These are phyloP conservation scores for Lumbricus terrestris DNA, from an alignment of 2,888 invertebrate species.

Conservation along the genomic window DNA sequence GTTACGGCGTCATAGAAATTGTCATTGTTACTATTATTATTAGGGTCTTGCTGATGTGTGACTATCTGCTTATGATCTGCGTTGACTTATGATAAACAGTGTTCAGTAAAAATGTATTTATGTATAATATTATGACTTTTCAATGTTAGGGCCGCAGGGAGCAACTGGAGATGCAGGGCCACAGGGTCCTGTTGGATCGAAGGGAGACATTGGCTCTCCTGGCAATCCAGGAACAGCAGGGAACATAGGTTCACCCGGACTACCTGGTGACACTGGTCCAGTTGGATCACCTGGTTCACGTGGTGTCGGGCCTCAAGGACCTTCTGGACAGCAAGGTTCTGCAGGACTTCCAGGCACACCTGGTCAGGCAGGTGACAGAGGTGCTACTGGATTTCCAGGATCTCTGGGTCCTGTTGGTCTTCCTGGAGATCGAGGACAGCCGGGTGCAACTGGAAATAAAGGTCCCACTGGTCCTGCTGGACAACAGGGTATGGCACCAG, in stretches of 20 bases:
- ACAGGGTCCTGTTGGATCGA: not conserved
- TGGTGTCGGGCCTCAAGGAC: constrained; percentile 26
- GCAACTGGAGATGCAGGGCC: constrained; percentile 8
- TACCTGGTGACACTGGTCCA: constrained; percentile 19
- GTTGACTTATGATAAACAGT: not conserved
- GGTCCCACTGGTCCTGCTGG: constrained; percentile 32
- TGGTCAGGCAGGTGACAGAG: constrained; percentile 32
- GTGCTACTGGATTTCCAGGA: constrained; percentile 29
- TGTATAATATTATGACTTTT: not conserved
- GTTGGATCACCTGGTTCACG: constrained; percentile 31
- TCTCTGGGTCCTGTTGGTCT: constrained; percentile 28
- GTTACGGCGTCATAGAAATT: no score
- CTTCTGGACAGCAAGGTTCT: constrained; percentile 16
- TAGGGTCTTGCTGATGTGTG: no score
- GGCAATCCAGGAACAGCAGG: constrained; percentile 26
- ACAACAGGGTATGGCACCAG: constrained; percentile 21
- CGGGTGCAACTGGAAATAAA: constrained; percentile 28
- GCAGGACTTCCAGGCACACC: constrained; percentile 27
- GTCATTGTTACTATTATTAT: no score
- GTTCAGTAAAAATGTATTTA: not conserved
- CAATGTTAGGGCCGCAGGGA: not conserved
- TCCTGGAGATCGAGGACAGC: constrained; percentile 31
- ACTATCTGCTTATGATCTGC: no score
- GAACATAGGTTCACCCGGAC: constrained; percentile 30
- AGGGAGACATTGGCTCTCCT: constrained; percentile 3